Evolutionary conservation across 2,888 invertebrate genomes (phyloP).

Genomic region (Sipha maydis): DNA sequence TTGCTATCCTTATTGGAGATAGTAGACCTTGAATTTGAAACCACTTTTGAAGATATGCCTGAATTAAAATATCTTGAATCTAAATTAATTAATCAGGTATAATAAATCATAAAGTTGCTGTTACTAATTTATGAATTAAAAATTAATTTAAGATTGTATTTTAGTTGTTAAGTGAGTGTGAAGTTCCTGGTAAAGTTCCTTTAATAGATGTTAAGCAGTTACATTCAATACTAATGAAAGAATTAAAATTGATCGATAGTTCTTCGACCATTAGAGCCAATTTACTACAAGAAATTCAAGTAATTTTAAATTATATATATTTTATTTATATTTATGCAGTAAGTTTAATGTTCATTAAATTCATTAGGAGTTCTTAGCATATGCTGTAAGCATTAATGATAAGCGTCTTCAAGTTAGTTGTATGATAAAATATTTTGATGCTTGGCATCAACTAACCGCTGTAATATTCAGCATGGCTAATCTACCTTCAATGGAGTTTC

Average conservation of each 20-base stretch:
- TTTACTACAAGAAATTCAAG: constrained; percentile 74
- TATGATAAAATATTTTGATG: constrained; percentile 83
- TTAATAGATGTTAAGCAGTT: constrained; percentile 76
- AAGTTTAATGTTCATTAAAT: constrained; percentile 18
- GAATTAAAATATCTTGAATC: constrained; percentile 55
- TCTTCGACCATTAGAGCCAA: constrained; percentile 78
- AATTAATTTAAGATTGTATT: neutral
- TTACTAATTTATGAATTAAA: constrained; percentile 19
- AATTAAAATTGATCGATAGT: constrained; percentile 74
- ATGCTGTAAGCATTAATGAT: constrained; percentile 81
- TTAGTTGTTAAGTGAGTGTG: constrained; percentile 70
- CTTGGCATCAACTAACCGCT: constrained; percentile 89
- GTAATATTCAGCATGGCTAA: constrained; percentile 84
- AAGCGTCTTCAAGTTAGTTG: constrained; percentile 78
- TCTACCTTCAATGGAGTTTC: constrained; percentile 76
- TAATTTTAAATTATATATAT: constrained; percentile 60
- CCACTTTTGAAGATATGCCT: constrained; percentile 53
- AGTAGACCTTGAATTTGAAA: constrained; percentile 53
- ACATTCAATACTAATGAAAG: constrained; percentile 75
- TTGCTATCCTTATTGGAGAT: constrained; percentile 47
- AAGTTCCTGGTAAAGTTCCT: constrained; percentile 69
- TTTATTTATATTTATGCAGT: constrained; percentile 8
- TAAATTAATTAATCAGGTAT: constrained; percentile 56
- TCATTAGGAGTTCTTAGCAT: constrained; percentile 74
- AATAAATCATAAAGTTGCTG: neutral